Base-by-base conservation (phyloP, 2,797 vertebrate species). In the Sebastes minor region DNA sequence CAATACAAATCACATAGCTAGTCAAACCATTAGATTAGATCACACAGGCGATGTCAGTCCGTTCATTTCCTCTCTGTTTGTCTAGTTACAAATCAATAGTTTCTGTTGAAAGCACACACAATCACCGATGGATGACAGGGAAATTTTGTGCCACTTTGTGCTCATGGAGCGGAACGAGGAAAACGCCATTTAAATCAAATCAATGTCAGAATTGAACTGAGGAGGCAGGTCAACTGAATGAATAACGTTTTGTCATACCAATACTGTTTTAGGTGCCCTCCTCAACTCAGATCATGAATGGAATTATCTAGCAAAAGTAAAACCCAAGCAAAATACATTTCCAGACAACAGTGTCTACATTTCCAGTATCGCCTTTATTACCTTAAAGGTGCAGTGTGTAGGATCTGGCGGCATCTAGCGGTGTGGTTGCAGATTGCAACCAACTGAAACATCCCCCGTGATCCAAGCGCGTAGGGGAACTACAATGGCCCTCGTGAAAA, bases 1-100 rank as follows among this genome's bases (percentile, higher is more conserved):
- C 80, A 57, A 53, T 79, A 69, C 33, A 53, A 74, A 83, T 83
- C 73, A 66, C 66, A 28, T 27, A 67, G 75, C 25, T n/a, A 16
- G 71, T 62, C 38, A 42, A 72, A 72, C 69, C 23, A 46, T 75
- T 69, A 59, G 35, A 84, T 71, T 63, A 76, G 66, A 73, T 63
- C 68, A 61, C 60, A 49, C 42, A 10, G 42, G 20, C 25, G 20
- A 5, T 33, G 32, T 6, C 20, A 4, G 78, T 35, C 70, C 46
- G 57, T 87, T 87, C 73, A 63, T 72, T 62, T 76, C 38, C 67
- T 59, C 63, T 27, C 46, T 8, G 33, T 81, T 74, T 64, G 62
- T 32, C 53, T 75, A 27, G 73, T 66, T 56, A 8, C 69, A 65
- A 57, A 81, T 86, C 77, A 71, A 42, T 86, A 56, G 60, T 7